phyloP scores from a whole-genome alignment of 2,888 invertebrate species.

The Rotaria sp. region DNA sequence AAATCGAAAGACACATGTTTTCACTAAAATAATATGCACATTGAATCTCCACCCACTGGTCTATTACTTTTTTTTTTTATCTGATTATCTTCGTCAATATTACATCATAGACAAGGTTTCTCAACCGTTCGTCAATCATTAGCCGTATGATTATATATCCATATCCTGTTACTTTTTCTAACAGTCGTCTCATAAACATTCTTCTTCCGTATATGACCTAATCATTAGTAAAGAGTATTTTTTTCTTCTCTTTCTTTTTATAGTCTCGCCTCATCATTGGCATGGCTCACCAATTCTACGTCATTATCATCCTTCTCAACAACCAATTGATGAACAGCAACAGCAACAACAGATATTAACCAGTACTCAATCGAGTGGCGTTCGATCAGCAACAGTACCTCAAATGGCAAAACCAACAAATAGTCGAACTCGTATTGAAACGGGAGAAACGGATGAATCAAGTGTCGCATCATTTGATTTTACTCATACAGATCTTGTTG shows the following conservation, averaged over 20 bases:
- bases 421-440: neutral
- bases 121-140: neutral
- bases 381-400: neutral
- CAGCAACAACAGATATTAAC: neutral
- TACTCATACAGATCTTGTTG: neutral
- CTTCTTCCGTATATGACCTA: neutral
- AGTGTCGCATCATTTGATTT: slow-evolving; percentile 24
- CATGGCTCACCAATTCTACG: neutral
- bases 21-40: no score
- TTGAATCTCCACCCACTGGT: neutral
- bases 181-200: neutral
- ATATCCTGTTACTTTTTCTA: neutral
- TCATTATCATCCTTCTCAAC: neutral
- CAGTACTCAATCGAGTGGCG: neutral
- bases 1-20: neutral
- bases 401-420: neutral
- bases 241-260: neutral
- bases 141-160: neutral
- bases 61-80: neutral
- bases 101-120: neutral
- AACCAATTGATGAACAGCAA: slow-evolving; percentile 13
- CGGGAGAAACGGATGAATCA: neutral
- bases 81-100: neutral
- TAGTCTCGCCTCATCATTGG: neutral
- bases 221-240: neutral